Percentiles rank a stretch among this genome's conserved stretches.
Conservation (phyloP, 1,140 invertebrate species). For the Dolichoris vasculosae region DNA sequence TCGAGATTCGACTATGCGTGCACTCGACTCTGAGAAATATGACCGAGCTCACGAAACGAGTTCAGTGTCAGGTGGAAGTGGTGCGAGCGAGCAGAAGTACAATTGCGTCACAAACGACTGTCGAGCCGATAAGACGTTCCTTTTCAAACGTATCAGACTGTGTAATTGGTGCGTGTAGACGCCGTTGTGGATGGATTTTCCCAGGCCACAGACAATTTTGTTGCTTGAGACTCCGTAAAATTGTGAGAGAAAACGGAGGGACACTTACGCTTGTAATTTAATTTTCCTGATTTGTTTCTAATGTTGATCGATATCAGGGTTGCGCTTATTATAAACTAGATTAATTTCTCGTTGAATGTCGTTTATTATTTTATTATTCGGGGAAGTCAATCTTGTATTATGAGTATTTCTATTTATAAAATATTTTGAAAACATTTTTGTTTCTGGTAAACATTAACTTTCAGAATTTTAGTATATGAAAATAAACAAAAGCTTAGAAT, state of each 20-base stretch:
- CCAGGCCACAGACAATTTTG: slow-evolving; percentile 27
- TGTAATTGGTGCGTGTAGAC: slow-evolving; percentile 64
- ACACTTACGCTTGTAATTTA: not conserved
- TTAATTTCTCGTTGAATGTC: not conserved
- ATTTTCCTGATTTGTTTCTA: not conserved
- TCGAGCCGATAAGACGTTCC: slow-evolving; percentile 60
- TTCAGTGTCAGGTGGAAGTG: slow-evolving; percentile 29
- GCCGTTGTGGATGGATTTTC: slow-evolving; percentile 32
- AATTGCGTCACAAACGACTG: slow-evolving; percentile 58
- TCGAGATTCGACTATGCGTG: not conserved
- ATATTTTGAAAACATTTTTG: not conserved
- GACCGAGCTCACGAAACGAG: not conserved
- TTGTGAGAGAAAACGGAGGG: not conserved
- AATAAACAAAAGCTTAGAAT: not conserved
- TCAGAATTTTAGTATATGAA: too few species aligned
- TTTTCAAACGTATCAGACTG: slow-evolving; percentile 70
- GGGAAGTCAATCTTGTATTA: not conserved
- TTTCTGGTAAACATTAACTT: not conserved
- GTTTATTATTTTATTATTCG: not conserved
- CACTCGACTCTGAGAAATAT: not conserved
- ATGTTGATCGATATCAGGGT: not conserved
- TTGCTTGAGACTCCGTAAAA: not conserved
- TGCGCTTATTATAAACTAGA: not conserved
- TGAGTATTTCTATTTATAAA: not conserved
- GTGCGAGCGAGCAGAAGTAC: not conserved